Evolutionary conservation across 2,797 vertebrate genomes (phyloP), one percentile per base, ranked within the genome.

Genomic region (Enteromius viviparus): DNA sequence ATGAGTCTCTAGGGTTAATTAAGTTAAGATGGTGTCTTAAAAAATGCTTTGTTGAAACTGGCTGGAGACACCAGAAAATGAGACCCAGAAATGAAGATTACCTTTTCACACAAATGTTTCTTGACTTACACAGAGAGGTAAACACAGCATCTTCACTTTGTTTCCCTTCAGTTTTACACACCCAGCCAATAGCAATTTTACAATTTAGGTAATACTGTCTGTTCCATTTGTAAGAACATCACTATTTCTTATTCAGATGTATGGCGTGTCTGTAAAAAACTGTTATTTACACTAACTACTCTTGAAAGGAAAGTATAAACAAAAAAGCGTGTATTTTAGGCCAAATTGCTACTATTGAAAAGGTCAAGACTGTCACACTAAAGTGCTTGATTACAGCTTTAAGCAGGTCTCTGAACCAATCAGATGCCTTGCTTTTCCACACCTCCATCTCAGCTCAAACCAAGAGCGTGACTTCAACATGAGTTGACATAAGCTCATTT

Each of bases 351-450:
- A 70, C 53, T 37, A 49, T 21, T 40, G 66, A 53, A 70, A 84
- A 84, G 82, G 53, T 78, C 76, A 84, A 29, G 68, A 37, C 68
- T 65, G 55, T 77, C 79, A 77, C 72, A 71, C 42, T 15, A 37
- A 75, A 65, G 26, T 68, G 32, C 29, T 19, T 78, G 76, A 32
- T 79, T 79, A 45, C 68, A 71, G 53, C 37, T 45, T 80, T 60
- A 29, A 71, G 23, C 3, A 4, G 10, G 26, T 66, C n/a, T 58
- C 37, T 42, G 66, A 85, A 69, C 78, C 78, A 70, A 80, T 80
- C 78, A 80, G 68, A 81, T 64, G 55, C 29, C 68, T 19, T 29
- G 37, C 17, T 19, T 72, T 37, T 49, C 29, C 79, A 62, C 69
- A 64, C 69, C 69, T 64, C 42, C 29, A 19, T 70, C 34, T 58